Conservation (phyloP, 2,888 invertebrate genomes). For the Blastobasis adustella region DNA sequence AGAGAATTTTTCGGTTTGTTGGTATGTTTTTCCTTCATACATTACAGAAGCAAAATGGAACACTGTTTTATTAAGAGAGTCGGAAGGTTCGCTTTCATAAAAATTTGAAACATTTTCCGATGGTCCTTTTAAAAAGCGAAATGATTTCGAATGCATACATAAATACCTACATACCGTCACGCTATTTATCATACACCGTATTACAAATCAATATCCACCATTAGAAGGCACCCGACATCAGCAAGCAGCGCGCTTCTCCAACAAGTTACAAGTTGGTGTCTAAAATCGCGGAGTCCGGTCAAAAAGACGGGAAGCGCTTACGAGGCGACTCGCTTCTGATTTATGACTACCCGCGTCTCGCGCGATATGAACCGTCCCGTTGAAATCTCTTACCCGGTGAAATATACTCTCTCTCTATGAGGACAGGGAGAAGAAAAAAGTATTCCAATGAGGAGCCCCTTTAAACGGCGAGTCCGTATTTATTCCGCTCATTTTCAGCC, state of each 20-base stretch:
- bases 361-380: slow-evolving; percentile 27
- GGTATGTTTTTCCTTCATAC: no score
- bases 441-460: not conserved
- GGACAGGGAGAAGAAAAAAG: slow-evolving; percentile 21
- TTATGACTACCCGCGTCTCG: slow-evolving; percentile 28
- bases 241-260: slow-evolving; percentile 6
- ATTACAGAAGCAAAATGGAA: no score
- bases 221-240: slow-evolving; percentile 29
- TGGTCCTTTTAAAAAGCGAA: no score
- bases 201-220: no score
- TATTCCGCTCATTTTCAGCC: not conserved
- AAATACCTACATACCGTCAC: no score
- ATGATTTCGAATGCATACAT: no score
- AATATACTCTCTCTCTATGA: slow-evolving; percentile 22
- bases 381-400: slow-evolving; percentile 24
- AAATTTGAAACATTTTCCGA: no score
- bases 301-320: slow-evolving; percentile 37
- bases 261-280: slow-evolving; percentile 1
- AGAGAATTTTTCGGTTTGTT: no score
- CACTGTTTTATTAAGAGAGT: no score
- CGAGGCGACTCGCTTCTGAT: slow-evolving; percentile 30
- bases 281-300: slow-evolving; percentile 26
- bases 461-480: not conserved
- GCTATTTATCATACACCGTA: no score
- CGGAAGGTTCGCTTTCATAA: no score